phyloP scores from a whole-genome alignment of 2,113 vertebrate species.

The Oreotrochilus melanogaster region DNA sequence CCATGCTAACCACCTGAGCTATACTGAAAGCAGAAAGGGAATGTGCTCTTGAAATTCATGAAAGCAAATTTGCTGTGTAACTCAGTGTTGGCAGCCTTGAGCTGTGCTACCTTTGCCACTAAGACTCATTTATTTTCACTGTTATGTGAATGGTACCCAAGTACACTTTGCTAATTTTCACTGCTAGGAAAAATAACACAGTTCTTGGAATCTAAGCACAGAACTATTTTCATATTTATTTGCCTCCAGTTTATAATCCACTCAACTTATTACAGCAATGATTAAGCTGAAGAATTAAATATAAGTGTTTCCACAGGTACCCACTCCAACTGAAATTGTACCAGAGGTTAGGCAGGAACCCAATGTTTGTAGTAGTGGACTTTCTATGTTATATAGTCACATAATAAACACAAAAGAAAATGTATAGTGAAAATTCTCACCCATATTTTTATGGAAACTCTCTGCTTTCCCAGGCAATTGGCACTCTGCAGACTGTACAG shows the following conservation, averaged over 20 bases:
- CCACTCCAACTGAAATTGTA: not conserved
- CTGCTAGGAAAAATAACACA: not conserved
- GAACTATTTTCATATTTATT: not conserved
- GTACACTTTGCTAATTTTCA: conserved; percentile 1
- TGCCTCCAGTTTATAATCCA: conserved; percentile 7
- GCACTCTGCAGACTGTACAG: not conserved
- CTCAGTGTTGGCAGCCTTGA: not conserved
- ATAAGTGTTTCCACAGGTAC: not conserved
- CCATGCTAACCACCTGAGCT: not conserved
- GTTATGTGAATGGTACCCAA: not conserved
- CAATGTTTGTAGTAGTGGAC: not conserved
- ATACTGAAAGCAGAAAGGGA: not conserved
- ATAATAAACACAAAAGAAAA: not conserved
- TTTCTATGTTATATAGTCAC: not conserved
- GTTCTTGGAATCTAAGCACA: not conserved
- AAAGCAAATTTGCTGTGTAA: not conserved
- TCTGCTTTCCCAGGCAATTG: conserved; percentile 4
- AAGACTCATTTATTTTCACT: not conserved
- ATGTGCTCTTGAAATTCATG: not conserved
- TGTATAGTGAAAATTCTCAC: not conserved
- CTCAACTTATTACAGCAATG: not conserved
- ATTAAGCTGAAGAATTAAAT: not conserved
- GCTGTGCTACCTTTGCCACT: not conserved
- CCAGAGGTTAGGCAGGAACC: not conserved
- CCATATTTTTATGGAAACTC: not conserved